phyloP scores from a whole-genome alignment of 1,140 invertebrate species.

The Popillia japonica region DNA sequence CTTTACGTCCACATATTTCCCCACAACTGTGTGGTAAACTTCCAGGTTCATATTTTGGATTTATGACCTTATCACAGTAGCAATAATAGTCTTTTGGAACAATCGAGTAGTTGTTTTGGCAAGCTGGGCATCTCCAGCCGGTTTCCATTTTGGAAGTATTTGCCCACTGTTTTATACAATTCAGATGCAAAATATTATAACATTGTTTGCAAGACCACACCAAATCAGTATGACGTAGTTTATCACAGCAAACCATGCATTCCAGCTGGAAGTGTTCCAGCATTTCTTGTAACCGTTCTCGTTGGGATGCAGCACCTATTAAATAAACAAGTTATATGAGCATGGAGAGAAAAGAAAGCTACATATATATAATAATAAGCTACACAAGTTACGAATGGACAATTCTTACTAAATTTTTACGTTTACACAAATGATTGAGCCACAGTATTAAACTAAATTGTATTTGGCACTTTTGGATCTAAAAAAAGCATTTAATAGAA shows the following conservation, averaged over 20 bases:
- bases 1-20: constrained; percentile 76
- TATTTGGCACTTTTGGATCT: too few species aligned
- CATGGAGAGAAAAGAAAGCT: too few species aligned
- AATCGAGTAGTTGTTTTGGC: constrained; percentile 76
- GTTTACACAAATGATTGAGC: not conserved
- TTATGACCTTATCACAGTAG: constrained; percentile 80
- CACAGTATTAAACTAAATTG: too few species aligned
- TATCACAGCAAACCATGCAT: constrained; percentile 93
- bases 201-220: constrained; percentile 93
- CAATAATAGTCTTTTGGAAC: constrained; percentile 81
- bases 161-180: constrained; percentile 92
- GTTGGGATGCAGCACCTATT: constrained; percentile 65
- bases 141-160: constrained; percentile 77
- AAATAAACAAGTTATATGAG: not conserved
- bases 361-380: not conserved
- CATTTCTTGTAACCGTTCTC: constrained; percentile 83
- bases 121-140: constrained; percentile 93
- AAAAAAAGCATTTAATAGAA: not conserved
- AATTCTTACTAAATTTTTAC: not conserved
- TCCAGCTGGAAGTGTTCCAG: constrained; percentile 80
- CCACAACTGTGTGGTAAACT: constrained; percentile 90
- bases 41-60: constrained; percentile 78
- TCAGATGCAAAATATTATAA: constrained; percentile 89
- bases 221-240: constrained; percentile 77
- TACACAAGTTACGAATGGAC: not conserved